Conservation (phyloP, 53 echinoderm and acorn worm genomes). For the Hippasteria phrygiana region DNA sequence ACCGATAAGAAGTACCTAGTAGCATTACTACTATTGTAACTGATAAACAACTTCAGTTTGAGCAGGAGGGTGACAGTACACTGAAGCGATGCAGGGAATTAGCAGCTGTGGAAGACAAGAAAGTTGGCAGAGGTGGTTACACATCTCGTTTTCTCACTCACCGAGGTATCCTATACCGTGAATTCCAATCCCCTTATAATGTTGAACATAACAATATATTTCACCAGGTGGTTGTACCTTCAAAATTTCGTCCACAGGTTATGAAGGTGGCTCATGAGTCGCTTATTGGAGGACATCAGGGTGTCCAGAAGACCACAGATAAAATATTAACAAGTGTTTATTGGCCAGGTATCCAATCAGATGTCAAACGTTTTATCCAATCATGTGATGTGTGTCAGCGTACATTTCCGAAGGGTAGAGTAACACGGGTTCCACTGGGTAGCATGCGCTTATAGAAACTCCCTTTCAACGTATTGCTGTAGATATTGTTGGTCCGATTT, state of each 20-base stretch:
- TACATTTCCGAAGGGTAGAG: no score
- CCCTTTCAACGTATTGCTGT: no score
- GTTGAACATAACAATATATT: background rate
- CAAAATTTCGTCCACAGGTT: background rate
- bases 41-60: background rate
- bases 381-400: conserved; percentile 8
- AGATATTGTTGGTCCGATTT: no score
- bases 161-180: background rate
- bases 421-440: no score
- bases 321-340: conserved; percentile 22
- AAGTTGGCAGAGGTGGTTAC: background rate
- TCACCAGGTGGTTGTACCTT: conserved; percentile 33
- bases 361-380: background rate
- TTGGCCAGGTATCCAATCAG: conserved; percentile 35
- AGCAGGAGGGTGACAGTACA: background rate
- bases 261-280: conserved; percentile 55
- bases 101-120: background rate
- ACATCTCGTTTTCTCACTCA: background rate
- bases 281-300: conserved; percentile 23
- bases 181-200: background rate
- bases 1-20: conserved; percentile 12
- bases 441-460: no score
- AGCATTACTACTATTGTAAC: background rate
- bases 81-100: background rate
- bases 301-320: conserved; percentile 9